Evolutionary conservation across 1,140 invertebrate genomes (phyloP), one percentile per base, ranked within the genome.

Genomic region (Sarcophaga peregrina): DNA sequence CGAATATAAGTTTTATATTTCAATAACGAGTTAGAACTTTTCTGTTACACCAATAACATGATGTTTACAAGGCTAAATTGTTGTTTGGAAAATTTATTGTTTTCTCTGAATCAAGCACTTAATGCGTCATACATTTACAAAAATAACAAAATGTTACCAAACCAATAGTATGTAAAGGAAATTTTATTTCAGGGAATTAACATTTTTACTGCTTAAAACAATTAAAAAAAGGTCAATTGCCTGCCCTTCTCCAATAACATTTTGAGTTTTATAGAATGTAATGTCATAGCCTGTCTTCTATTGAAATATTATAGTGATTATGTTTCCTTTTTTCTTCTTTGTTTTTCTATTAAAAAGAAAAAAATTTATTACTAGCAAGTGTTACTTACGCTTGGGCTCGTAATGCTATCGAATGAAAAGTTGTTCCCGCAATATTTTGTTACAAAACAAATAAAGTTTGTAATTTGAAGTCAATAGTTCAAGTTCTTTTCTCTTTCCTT

Each of bases 31-130:
- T 68, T 20, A 20, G 62, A n/a, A 68, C 17, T 68, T 68, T 68
- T 68, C n/a, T 58, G 11, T 58, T n/a, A 0, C 15, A 10, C 6
- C 17, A 68, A 68, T 68, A 20, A 9, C 17, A 68, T 20, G 62
- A 68, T 68, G 62, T 68, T 68, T 68, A 68, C 62, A 68, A 68
- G 62, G 13, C 9, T 68, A 68, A 68, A 68, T 68, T 68, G 20
- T 20, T 20, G 62, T 68, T 25, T 8, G 7, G 20, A 68, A 37
- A 37, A 68, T 25, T 25, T 25, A 68, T 20, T 20, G n/a, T 68
- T 68, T 68, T 68, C 9, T 68, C 7, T 13, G 54, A 58, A 58
- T 58, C n/a, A n/a, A 58, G 54, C 15, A 15, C 15, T 58, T 37
- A 37, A 37, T 37, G 25, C 25, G 25, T 37, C 25, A 37, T 37